Evolutionary conservation across 2,113 vertebrate species (phyloP).

Genomic region (Brachyhypopomus occidentalis): DNA sequence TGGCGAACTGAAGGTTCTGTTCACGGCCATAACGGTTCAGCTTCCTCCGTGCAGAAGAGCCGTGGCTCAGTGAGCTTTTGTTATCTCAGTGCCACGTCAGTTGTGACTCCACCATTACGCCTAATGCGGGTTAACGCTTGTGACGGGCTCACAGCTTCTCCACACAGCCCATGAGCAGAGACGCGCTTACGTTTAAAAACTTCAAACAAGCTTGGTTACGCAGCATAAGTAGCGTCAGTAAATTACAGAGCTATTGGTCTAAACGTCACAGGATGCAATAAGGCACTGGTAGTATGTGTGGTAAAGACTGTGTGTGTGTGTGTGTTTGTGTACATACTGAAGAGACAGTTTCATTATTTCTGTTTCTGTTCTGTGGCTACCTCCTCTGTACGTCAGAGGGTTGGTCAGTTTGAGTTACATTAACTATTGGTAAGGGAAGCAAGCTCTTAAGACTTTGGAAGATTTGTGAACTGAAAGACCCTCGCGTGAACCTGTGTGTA

Average conservation of each 20-base stretch:
- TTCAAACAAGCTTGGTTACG: constrained; percentile 23
- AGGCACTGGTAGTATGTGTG: constrained; percentile 63
- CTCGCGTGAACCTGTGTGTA: too few species aligned
- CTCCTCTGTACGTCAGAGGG: not conserved
- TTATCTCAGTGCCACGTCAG: constrained; percentile 53
- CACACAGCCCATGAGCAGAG: constrained; percentile 37
- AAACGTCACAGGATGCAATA: constrained; percentile 57
- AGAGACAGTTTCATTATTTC: too few species aligned
- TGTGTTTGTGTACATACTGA: constrained; percentile 5
- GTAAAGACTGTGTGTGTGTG: constrained; percentile 50
- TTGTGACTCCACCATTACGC: constrained; percentile 61
- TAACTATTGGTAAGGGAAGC: not conserved
- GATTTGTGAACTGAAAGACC: too few species aligned
- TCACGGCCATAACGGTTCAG: constrained; percentile 42
- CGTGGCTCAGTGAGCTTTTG: constrained; percentile 46
- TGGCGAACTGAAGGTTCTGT: constrained; percentile 55
- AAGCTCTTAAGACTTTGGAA: not conserved
- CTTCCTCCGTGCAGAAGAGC: constrained; percentile 57
- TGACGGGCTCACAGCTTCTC: constrained; percentile 50
- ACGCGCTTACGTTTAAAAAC: constrained; percentile 52
- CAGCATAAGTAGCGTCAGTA: constrained; percentile 61
- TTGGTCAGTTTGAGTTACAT: not conserved
- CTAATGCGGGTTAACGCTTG: constrained; percentile 55
- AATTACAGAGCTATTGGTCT: constrained; percentile 52
- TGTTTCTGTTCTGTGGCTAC: too few species aligned